phyloP scores from a whole-genome alignment of 1,140 invertebrate species.

The Tribolium castaneum region DNA sequence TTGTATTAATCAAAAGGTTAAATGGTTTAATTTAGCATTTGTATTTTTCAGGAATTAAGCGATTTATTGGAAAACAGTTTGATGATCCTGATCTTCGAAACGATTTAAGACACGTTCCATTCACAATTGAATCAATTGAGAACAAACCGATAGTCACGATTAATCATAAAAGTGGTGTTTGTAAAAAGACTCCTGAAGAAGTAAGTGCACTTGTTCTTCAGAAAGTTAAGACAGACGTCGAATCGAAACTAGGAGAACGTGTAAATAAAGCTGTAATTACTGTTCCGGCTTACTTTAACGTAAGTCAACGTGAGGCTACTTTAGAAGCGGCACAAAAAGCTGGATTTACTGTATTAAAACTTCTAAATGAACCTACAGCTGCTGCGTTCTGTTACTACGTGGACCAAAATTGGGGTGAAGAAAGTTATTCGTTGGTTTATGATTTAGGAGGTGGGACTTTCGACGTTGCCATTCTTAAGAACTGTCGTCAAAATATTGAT shows the following conservation, averaged over 20 bases:
- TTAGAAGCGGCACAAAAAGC: background rate
- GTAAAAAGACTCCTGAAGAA: background rate
- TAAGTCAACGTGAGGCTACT: background rate
- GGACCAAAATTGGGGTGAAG: background rate
- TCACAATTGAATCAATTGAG: background rate
- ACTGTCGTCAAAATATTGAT: background rate
- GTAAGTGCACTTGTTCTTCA: background rate
- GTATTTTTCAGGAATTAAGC: constrained; percentile 8
- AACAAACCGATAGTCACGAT: background rate
- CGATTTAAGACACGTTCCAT: background rate
- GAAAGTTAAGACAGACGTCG: background rate
- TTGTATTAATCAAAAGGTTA: constrained; percentile 68
- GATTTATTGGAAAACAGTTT: background rate
- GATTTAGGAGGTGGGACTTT: background rate
- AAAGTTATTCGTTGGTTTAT: background rate
- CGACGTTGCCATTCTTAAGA: background rate
- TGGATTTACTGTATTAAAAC: background rate
- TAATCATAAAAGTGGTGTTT: background rate
- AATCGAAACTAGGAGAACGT: background rate
- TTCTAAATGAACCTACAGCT: background rate
- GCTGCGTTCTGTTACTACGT: background rate
- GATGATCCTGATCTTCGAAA: background rate
- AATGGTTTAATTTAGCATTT: background rate
- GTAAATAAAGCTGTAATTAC: background rate
- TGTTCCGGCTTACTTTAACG: background rate